Evolutionary conservation across 2,888 invertebrate genomes (phyloP).

Genomic region (Nemurella pictetii): DNA sequence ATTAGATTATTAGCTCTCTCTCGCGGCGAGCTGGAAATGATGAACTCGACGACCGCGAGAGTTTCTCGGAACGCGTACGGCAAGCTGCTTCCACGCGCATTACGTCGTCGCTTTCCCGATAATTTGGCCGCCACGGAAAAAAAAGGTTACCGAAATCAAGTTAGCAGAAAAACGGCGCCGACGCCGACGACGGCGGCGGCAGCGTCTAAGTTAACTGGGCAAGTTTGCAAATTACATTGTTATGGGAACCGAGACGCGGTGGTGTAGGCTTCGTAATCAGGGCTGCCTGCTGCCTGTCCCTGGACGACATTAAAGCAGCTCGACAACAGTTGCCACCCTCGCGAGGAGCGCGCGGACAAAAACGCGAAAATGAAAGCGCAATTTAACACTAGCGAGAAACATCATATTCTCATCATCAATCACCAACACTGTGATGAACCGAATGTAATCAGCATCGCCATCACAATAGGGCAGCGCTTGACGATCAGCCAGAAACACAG

Average conservation of each 20-base stretch:
- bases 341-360: neutral
- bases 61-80: neutral
- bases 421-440: neutral
- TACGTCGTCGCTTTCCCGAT: neutral
- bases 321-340: neutral
- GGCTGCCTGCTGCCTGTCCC: neutral
- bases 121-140: neutral
- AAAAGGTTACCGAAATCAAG: neutral
- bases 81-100: neutral
- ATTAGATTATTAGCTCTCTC: neutral
- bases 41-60: neutral
- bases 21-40: neutral
- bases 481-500: neutral
- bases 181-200: neutral
- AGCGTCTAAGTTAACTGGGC: neutral
- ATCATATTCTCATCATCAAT: neutral
- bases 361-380: neutral
- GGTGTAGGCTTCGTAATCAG: neutral
- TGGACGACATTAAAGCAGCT: neutral
- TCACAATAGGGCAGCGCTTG: neutral
- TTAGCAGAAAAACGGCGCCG: neutral
- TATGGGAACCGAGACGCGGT: neutral
- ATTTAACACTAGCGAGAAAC: neutral
- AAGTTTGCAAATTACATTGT: neutral
- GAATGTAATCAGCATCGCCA: neutral